Base-by-base conservation (phyloP, 1,140 invertebrate genomes). In the Drosophila seguyi region DNA sequence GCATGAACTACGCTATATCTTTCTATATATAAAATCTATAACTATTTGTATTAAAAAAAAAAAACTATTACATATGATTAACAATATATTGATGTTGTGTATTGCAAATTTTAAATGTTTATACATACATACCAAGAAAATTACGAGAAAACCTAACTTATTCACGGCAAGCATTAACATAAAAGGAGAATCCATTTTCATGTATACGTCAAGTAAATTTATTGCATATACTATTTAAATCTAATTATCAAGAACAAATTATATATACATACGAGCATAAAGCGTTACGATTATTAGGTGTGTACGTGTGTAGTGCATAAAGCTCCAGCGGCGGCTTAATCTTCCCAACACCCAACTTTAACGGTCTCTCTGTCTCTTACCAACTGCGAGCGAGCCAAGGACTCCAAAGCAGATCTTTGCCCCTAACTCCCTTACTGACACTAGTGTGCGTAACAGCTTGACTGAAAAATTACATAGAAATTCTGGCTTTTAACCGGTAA, bases 1-100 rank as follows among this genome's bases (percentile, higher is more conserved):
- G 79, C 38, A 72, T 79, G 60, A 42, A 82, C 74, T 84, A 81
- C 81, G 73, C 83, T 83, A 75, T 77, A 74, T 68, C 61, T 65
- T 44, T 81, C 68, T 56, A 76, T 59, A 76, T 59, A 44, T 67
- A 88, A 86, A 87, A 76, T 80, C 57, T 88, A 80, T 77, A 74
- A 77, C 66, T 88, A 86, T 82, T 73, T 82, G 75, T 63, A 53
- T 53, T 53, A 53, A 48, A 16, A 48, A 48, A 61, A 76, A n/a
- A n/a, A n/a, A n/a, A n/a, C 74, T 74, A 86, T 53, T 58, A 86
- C 69, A 87, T 85, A 84, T 83, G 77, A 88, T 84, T 88, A 88
- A 83, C 77, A 87, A 90, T 88, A 88, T 88, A 88, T 88, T 88
- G 84, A 88, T 88, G 84, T 88, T 88, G 84, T 88, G 84, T 88